Evolutionary conservation across 2,113 vertebrate genomes (phyloP), one percentile per base, ranked within the genome.

Genomic region (Nicator chloris): DNA sequence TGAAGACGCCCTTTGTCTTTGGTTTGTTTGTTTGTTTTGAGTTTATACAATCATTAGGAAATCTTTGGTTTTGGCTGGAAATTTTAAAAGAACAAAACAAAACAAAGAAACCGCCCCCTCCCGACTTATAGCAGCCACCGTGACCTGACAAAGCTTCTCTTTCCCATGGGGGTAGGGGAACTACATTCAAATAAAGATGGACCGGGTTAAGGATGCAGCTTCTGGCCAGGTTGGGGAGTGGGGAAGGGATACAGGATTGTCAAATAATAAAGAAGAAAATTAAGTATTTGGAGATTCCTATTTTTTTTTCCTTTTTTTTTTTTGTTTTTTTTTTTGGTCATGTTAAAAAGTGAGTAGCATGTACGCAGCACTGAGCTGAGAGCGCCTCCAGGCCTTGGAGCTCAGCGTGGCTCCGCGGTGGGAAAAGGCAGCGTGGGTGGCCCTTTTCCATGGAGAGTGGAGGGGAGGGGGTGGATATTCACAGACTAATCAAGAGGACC

Each of bases 11-110:
- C 97, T 98, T 98, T 97, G 96, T 98, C 98, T 98, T 98, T 98
- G 98, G 98, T 98, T 98, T 98, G 97, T 98, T 98, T 98, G 98
- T 98, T 98, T 98, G 98, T 98, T 98, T 98, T 98, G 98, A 98
- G 97, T 98, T 98, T 98, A 98, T 98, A 98, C 98, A 98, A 98
- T 98, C 98, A 98, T 98, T 98, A 98, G 98, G 98, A 98, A 98
- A 98, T 98, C 98, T 98, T 98, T 98, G 98, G 98, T 98, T 98
- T 98, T 98, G 98, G 98, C 98, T 98, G 98, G 98, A 98, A 98
- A 98, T 97, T 98, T 97, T 97, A 97, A 98, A 98, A 98, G 97
- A 97, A 97, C 97, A 97, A 98, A 98, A 98, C 97, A 97, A 97
- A 98, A 98, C 98, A 98, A 98, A 98, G 97, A 98, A 98, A 98